phyloP scores from a whole-genome alignment of 2,113 vertebrate genomes.

The Vidua chalybeata region DNA sequence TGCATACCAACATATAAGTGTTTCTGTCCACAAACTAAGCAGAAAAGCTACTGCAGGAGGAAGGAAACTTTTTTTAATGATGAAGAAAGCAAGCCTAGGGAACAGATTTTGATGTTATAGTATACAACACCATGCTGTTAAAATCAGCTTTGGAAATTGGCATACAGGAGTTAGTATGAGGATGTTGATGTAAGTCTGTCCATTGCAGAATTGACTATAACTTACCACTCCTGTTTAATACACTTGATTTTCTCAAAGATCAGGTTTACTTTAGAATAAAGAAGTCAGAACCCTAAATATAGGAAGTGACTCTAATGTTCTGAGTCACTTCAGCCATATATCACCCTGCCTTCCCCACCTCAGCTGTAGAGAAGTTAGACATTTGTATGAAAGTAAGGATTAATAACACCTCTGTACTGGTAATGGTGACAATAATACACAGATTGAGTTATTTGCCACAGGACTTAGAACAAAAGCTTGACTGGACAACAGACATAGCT shows the following conservation, averaged over 20 bases:
- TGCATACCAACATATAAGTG: background rate
- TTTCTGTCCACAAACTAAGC: background rate
- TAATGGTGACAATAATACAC: background rate
- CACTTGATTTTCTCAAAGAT: background rate
- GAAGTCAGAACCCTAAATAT: background rate
- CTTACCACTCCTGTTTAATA: background rate
- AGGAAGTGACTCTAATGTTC: background rate
- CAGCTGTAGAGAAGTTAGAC: background rate
- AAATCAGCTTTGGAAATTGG: background rate
- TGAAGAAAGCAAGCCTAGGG: background rate
- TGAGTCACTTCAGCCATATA: background rate
- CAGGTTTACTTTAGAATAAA: background rate
- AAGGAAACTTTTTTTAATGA: background rate
- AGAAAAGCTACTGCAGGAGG: background rate
- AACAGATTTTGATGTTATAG: background rate
- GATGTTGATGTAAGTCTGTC: background rate
- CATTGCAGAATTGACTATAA: background rate
- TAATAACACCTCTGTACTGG: background rate
- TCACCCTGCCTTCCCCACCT: background rate
- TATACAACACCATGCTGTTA: accelerated
- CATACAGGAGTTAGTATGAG: background rate
- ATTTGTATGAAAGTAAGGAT: background rate
- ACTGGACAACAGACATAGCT: background rate
- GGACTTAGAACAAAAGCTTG: background rate
- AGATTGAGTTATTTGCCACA: background rate